Percentiles rank a stretch among this genome's conserved stretches.
These are phyloP conservation scores for Antedon bifida DNA, from an alignment of 35 echinoderm and acorn worm genomes.

Conservation along the genomic window DNA sequence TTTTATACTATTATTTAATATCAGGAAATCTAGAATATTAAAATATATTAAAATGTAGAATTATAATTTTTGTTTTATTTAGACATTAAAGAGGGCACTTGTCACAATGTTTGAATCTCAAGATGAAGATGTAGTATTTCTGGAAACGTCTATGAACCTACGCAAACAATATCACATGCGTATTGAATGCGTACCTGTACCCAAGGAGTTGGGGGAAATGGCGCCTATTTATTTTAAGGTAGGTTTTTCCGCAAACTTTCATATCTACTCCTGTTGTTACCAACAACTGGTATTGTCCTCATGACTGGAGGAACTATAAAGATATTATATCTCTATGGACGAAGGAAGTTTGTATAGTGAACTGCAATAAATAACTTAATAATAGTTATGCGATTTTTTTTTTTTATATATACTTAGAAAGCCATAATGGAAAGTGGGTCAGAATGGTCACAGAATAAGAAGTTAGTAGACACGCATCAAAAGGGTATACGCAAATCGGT, in stretches of 20 bases:
- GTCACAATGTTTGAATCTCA: slow-evolving; percentile 96
- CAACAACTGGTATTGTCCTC: too few species aligned
- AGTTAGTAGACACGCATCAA: slow-evolving; percentile 86
- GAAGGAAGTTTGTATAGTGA: too few species aligned
- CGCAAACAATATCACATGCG: slow-evolving; percentile 66
- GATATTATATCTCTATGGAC: too few species aligned
- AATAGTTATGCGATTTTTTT: too few species aligned
- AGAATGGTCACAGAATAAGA: slow-evolving; percentile 97
- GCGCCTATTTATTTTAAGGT: slow-evolving; percentile 98
- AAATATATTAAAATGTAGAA: not conserved
- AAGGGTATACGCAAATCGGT: slow-evolving; percentile 72
- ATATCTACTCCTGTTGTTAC: too few species aligned
- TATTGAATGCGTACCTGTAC: slow-evolving; percentile 79
- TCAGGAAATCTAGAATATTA: not conserved
- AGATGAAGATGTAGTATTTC: slow-evolving; percentile 59
- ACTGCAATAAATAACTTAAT: too few species aligned
- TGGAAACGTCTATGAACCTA: slow-evolving; percentile 68
- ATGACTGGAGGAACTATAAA: too few species aligned
- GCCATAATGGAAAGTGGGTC: slow-evolving; percentile 87
- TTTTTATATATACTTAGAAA: too few species aligned
- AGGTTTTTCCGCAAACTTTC: not conserved
- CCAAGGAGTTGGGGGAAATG: slow-evolving; percentile 72
- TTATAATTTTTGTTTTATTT: not conserved
- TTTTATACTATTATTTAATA: not conserved
- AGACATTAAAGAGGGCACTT: slow-evolving; percentile 84